Conservation (phyloP, 2,888 invertebrate genomes). For the Chrysopilus asiliformis region DNA sequence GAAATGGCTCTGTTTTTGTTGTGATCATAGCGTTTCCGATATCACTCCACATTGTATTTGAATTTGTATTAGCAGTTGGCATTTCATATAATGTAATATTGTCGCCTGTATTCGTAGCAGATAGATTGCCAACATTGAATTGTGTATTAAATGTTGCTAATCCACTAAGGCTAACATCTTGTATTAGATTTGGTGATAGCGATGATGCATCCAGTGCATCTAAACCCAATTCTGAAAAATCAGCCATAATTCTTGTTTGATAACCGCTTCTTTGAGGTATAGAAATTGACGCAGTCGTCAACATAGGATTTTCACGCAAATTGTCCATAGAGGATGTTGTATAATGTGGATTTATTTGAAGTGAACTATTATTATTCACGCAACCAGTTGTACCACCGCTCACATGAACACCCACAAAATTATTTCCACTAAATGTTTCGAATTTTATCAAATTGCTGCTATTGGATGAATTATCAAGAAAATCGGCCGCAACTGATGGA, state of each 20-base stretch:
- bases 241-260: conserved; percentile 22
- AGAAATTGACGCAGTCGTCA: conserved; percentile 46
- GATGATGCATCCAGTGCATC: conserved; percentile 32
- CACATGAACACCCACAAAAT: conserved; percentile 5
- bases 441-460: conserved; percentile 32
- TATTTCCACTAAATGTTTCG: conserved; percentile 15
- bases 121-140: conserved; percentile 2
- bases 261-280: conserved; percentile 41
- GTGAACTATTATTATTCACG: conserved; percentile 18
- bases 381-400: conserved; percentile 14
- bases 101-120: conserved; percentile 1
- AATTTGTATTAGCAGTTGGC: conserved; percentile 23
- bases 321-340: conserved; percentile 16
- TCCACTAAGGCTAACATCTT: conserved; percentile 31
- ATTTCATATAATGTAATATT: conserved; percentile 24
- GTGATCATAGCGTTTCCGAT: conserved; percentile 35
- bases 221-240: conserved; percentile 32
- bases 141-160: conserved; percentile 14
- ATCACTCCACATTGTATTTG: conserved; percentile 36
- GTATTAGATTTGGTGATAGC: conserved; percentile 31
- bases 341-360: conserved; percentile 21
- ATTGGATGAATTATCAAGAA: conserved; percentile 34
- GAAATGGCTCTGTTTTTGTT: conserved; percentile 45
- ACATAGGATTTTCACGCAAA: conserved; percentile 22
- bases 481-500: conserved; percentile 34